These are phyloP conservation scores for Brienomyrus brachyistius DNA, from an alignment of 2,113 vertebrate genomes.

Conservation along the genomic window DNA sequence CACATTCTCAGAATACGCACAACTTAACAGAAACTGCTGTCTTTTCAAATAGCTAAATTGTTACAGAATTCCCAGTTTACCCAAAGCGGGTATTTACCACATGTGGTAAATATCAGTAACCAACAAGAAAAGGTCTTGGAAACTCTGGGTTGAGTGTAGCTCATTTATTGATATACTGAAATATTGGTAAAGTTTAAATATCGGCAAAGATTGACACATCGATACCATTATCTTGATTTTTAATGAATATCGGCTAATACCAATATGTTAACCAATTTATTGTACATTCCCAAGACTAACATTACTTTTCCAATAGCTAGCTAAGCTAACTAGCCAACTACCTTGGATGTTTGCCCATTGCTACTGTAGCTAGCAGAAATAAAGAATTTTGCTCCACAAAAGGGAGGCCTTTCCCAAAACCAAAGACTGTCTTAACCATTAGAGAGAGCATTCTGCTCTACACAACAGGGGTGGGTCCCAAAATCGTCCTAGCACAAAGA, in stretches of 20 bases:
- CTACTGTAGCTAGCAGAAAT: background rate
- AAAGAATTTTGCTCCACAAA: background rate
- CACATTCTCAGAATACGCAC: background rate
- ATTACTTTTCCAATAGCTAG: background rate
- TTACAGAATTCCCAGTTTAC: constrained; percentile 19
- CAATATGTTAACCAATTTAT: background rate
- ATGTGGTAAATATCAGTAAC: background rate
- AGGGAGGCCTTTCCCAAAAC: background rate
- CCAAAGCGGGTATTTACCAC: background rate
- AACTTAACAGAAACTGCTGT: constrained; percentile 9
- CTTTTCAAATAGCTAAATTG: constrained; percentile 13
- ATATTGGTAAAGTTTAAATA: background rate
- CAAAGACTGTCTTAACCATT: background rate
- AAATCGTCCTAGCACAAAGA: background rate
- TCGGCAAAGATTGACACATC: background rate
- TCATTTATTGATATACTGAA: background rate
- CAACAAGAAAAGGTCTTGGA: background rate
- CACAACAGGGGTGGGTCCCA: background rate
- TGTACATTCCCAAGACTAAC: background rate
- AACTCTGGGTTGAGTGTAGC: background rate
- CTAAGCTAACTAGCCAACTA: background rate
- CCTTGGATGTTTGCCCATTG: background rate
- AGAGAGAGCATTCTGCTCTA: background rate
- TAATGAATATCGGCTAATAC: background rate
- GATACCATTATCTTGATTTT: background rate